Evolutionary conservation across 1,140 invertebrate species (phyloP).

Genomic region (Subanguina moxae): DNA sequence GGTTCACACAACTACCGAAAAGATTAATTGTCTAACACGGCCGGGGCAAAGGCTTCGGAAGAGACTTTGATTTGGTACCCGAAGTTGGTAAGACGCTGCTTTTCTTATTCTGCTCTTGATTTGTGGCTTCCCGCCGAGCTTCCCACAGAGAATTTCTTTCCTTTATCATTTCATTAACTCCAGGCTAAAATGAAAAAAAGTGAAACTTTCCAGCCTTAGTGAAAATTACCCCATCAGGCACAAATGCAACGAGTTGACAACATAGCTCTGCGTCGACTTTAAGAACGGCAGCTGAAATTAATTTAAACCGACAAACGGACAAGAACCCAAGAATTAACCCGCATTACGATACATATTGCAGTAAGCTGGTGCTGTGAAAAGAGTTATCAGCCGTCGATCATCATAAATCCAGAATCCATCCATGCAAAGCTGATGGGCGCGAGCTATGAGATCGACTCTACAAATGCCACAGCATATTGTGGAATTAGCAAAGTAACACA

Average conservation of each 20-base stretch:
- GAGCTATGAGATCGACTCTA: slow-evolving; percentile 22
- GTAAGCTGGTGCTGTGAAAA: slow-evolving; percentile 30
- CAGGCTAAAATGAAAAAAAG: not conserved
- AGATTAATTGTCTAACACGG: too few species aligned
- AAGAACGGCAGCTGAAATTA: slow-evolving; percentile 12
- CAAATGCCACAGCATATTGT: not conserved
- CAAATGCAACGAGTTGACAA: slow-evolving; percentile 32
- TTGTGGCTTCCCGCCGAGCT: not conserved
- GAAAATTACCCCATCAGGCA: slow-evolving; percentile 25
- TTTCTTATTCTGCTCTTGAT: not conserved
- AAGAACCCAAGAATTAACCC: not conserved
- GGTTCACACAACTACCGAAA: too few species aligned
- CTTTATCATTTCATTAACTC: not conserved
- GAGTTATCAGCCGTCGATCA: slow-evolving; percentile 25
- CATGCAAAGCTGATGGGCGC: slow-evolving; percentile 35
- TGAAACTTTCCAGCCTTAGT: not conserved
- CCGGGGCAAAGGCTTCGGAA: not conserved
- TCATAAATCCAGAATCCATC: slow-evolving; percentile 32
- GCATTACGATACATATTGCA: slow-evolving; percentile 35
- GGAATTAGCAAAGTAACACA: not conserved
- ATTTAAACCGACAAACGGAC: too few species aligned
- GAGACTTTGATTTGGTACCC: not conserved
- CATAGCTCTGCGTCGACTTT: slow-evolving; percentile 26
- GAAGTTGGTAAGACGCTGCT: not conserved
- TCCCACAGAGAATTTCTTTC: not conserved